Evolutionary conservation across 2,797 vertebrate species (phyloP).

Genomic region (Odontamblyopus lacepedii): DNA sequence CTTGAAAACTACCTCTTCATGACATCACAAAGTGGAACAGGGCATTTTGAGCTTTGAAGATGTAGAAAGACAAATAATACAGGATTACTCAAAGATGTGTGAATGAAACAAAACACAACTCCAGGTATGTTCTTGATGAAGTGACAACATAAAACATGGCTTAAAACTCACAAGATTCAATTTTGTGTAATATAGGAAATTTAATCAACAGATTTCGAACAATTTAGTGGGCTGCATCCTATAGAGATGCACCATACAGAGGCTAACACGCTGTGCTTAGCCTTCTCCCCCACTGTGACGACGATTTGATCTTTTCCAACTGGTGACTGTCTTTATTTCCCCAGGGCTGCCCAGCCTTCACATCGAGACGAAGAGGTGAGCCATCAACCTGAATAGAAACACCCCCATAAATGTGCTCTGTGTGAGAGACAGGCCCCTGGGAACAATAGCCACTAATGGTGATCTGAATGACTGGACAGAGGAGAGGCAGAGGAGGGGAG

Average conservation of each 20-base stretch:
- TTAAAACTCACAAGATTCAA: too few species aligned
- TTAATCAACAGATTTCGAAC: background rate
- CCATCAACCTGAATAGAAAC: slow-evolving; percentile 62
- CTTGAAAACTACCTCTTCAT: too few species aligned
- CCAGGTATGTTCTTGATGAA: too few species aligned
- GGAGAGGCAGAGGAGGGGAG: slow-evolving; percentile 36
- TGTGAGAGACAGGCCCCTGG: slow-evolving; percentile 47
- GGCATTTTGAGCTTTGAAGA: too few species aligned
- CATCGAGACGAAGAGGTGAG: slow-evolving; percentile 56
- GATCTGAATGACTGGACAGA: slow-evolving; percentile 65
- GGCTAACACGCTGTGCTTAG: slow-evolving; percentile 40
- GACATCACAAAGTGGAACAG: too few species aligned
- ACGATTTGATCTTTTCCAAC: slow-evolving; percentile 53
- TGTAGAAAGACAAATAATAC: too few species aligned
- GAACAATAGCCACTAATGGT: slow-evolving; percentile 63
- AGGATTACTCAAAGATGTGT: too few species aligned
- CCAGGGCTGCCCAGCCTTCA: slow-evolving; percentile 55
- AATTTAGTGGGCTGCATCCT: background rate
- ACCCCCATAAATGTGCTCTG: slow-evolving; percentile 57
- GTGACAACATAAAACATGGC: too few species aligned
- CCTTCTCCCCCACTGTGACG: slow-evolving; percentile 28
- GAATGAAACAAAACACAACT: too few species aligned
- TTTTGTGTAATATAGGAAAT: too few species aligned
- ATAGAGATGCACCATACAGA: slow-evolving; percentile 21
- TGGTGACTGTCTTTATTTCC: slow-evolving; percentile 63